Conservation (phyloP, 2,797 vertebrate species). For the Phataginus tricuspis region DNA sequence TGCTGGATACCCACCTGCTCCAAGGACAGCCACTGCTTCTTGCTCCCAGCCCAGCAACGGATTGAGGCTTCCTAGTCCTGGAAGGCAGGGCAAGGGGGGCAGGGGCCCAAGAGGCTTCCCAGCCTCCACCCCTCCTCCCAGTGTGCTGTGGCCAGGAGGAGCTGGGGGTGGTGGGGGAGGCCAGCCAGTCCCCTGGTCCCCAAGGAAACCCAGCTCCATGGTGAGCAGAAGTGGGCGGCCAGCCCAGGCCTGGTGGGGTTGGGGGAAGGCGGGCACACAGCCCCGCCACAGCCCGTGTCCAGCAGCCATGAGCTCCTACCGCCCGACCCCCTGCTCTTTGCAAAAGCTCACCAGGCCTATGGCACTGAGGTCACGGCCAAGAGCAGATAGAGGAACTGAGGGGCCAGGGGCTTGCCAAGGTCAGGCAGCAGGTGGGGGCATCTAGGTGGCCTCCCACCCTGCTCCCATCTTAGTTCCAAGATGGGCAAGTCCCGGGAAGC, state of each 20-base stretch:
- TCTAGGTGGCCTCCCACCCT: not conserved
- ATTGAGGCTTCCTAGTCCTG: not conserved
- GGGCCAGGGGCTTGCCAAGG: not conserved
- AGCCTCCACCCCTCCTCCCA: conserved; percentile 15
- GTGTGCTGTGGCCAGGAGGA: not conserved
- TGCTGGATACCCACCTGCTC: conserved; percentile 59
- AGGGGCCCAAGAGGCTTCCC: conserved; percentile 55
- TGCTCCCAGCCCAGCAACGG: not conserved
- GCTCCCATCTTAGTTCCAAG: not conserved
- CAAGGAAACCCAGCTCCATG: conserved; percentile 75
- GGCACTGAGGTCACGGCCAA: not conserved
- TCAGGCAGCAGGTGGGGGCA: not conserved
- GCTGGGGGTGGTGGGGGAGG: not conserved
- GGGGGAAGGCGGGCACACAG: not conserved
- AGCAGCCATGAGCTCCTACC: not conserved
- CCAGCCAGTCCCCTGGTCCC: conserved; percentile 61
- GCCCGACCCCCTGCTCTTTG: no score
- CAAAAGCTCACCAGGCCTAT: not conserved
- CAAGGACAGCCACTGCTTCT: not conserved
- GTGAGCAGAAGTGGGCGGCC: conserved; percentile 58
- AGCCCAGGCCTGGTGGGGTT: conserved; percentile 41
- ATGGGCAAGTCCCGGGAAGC: not conserved
- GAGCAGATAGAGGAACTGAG: not conserved
- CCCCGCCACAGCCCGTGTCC: not conserved
- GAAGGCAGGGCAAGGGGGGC: conserved; percentile 40